A percentile compares a stretch with the other conserved stretches of the same genome.
These are phyloP conservation scores for Sinonovacula constricta DNA, from an alignment of 1,140 invertebrate species.

Conservation along the genomic window DNA sequence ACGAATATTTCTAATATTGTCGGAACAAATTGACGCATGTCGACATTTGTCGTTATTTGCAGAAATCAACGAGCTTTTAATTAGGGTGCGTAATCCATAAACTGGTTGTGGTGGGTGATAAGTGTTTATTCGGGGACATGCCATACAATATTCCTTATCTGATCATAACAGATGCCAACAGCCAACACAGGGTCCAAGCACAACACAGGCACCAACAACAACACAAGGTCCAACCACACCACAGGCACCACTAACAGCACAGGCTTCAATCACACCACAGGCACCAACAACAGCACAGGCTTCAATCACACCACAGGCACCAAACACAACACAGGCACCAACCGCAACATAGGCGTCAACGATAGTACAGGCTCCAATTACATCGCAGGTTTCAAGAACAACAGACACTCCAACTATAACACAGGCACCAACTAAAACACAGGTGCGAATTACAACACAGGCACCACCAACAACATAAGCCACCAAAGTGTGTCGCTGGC, in stretches of 20 bases:
- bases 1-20: no score
- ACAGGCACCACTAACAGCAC: background rate
- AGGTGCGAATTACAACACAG: background rate
- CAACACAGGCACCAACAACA: no score
- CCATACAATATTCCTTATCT: no score
- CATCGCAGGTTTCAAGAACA: background rate
- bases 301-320: background rate
- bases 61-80: no score
- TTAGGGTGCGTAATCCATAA: no score
- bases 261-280: background rate
- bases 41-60: no score
- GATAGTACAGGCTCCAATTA: background rate
- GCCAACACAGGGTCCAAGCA: no score
- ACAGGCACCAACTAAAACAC: background rate
- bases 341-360: no score
- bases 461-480: background rate
- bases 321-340: background rate
- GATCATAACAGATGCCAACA: no score
- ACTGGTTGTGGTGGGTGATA: no score
- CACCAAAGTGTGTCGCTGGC: background rate
- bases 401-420: background rate
- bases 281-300: background rate
- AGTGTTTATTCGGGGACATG: no score
- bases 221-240: background rate
- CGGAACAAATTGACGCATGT: no score